Conservation (phyloP, 2,113 vertebrate species). For the Gadus chalcogrammus region DNA sequence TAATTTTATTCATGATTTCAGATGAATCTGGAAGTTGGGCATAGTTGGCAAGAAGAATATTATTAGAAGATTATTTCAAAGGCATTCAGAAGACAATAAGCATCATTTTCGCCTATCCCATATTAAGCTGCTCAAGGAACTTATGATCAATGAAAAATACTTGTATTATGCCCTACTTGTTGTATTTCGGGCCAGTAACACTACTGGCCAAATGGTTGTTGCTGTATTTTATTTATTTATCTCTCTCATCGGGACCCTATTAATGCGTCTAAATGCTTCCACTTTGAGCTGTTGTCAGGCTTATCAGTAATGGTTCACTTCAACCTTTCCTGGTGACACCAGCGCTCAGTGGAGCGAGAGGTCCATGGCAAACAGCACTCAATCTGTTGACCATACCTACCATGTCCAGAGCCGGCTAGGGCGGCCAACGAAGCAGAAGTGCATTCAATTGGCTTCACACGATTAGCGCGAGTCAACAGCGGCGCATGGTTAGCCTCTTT, state of each 20-base stretch:
- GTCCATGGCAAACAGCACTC: slow-evolving; percentile 66
- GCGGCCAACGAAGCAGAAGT: slow-evolving; percentile 62
- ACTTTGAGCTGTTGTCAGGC: slow-evolving; percentile 33
- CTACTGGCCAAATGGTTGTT: not conserved
- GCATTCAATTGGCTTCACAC: slow-evolving; percentile 67
- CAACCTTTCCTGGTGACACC: slow-evolving; percentile 68
- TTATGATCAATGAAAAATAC: no score
- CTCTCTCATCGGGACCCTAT: slow-evolving; percentile 20
- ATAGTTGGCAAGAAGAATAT: no score
- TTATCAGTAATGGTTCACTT: slow-evolving; percentile 67
- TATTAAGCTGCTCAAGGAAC: no score
- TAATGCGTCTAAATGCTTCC: slow-evolving; percentile 13
- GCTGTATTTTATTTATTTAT: slow-evolving; percentile 14
- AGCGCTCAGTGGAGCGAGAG: slow-evolving; percentile 62
- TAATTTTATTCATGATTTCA: no score
- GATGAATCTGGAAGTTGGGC: no score
- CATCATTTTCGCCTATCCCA: no score
- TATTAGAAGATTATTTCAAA: no score
- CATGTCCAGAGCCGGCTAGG: slow-evolving; percentile 54
- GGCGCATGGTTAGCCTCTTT: slow-evolving; percentile 31
- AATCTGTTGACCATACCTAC: slow-evolving; percentile 62
- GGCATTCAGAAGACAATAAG: no score
- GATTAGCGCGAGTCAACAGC: slow-evolving; percentile 69
- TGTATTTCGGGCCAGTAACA: not conserved
- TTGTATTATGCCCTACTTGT: not conserved